Conservation (phyloP, 2,113 vertebrate species). For the Oncorhynchus mykiss region DNA sequence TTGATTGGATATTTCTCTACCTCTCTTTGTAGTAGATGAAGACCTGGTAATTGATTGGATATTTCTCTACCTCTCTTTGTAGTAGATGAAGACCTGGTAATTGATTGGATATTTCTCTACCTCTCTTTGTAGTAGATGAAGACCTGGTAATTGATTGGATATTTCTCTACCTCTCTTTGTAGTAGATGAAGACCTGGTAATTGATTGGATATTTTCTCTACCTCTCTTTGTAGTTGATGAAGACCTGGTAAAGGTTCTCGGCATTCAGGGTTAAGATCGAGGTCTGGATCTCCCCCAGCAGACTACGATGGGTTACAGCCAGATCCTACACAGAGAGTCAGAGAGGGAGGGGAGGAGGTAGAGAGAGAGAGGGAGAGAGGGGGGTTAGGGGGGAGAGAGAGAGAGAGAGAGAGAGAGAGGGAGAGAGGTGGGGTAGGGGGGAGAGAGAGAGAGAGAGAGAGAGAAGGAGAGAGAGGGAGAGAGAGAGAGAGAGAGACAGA, state of each 20-base stretch:
- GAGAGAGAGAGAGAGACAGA: no score
- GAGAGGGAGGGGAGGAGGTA: neutral
- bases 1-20: constrained; percentile 50
- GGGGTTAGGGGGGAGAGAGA: no score
- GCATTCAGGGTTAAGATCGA: constrained; percentile 64
- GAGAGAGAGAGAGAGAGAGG: no score
- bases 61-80: no score
- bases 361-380: no score
- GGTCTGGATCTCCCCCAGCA: constrained; percentile 77
- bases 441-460: no score
- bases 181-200: no score
- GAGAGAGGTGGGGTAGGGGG: no score
- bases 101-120: constrained; percentile 50
- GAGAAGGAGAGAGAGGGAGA: no score
- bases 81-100: no score
- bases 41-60: constrained; percentile 81
- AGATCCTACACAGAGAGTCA: constrained; percentile 73
- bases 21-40: constrained; percentile 88
- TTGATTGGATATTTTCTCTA: constrained; percentile 30
- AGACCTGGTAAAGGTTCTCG: constrained; percentile 80
- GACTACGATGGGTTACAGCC: constrained; percentile 70
- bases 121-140: constrained; percentile 88
- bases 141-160: constrained; percentile 66
- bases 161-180: neutral
- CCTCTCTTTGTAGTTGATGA: constrained; percentile 87